Percentiles rank a stretch among this genome's conserved stretches.
phyloP scores from a whole-genome alignment of 2,888 invertebrate species.

The Platynereis dumerilii region DNA sequence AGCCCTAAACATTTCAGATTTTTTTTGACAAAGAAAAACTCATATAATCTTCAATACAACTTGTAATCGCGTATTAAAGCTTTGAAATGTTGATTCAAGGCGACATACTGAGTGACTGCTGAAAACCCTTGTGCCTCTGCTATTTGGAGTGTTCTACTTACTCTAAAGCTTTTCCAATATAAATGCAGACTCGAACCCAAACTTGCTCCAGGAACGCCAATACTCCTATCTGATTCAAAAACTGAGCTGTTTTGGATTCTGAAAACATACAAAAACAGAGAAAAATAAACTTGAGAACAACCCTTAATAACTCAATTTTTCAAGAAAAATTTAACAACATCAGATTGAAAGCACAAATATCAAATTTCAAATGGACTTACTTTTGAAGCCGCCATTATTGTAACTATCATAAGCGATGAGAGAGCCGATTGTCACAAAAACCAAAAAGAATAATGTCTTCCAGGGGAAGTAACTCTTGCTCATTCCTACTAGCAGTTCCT shows the following conservation, averaged over 20 bases:
- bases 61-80: too few species aligned
- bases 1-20: too few species aligned
- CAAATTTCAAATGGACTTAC: too few species aligned
- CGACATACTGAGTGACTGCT: too few species aligned
- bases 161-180: conserved; percentile 11
- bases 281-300: too few species aligned
- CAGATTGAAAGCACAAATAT: too few species aligned
- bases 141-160: conserved; percentile 23
- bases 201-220: conserved; percentile 27
- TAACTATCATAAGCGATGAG: conserved; percentile 56
- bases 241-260: conserved; percentile 22
- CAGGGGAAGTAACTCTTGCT: conserved; percentile 53
- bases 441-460: conserved; percentile 48
- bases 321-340: too few species aligned
- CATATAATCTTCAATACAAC: too few species aligned
- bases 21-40: too few species aligned
- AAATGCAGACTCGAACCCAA: conserved; percentile 50
- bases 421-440: conserved; percentile 44
- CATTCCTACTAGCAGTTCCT: conserved; percentile 57
- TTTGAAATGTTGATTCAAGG: too few species aligned
- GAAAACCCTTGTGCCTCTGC: too few species aligned
- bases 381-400: conserved; percentile 48
- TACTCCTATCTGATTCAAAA: conserved; percentile 20
- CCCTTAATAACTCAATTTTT: too few species aligned
- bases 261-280: neutral